phyloP scores from a whole-genome alignment of 2,888 invertebrate species.

The Dichetophora obliterata region DNA sequence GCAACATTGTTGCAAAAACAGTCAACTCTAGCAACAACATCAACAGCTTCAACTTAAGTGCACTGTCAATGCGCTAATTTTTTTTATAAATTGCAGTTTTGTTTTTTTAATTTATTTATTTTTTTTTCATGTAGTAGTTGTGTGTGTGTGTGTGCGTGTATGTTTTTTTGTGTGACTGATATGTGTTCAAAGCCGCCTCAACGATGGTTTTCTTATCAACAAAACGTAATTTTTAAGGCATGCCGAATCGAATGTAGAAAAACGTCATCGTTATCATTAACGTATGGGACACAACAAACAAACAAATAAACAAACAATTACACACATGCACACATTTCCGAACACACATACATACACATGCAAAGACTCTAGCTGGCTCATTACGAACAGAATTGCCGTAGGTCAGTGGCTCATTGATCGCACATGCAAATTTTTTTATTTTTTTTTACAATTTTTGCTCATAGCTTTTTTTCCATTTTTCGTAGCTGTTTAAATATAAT shows the following conservation, averaged over 20 bases:
- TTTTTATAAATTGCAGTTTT: background rate
- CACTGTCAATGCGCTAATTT: constrained; percentile 13
- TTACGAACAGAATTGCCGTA: constrained; percentile 62
- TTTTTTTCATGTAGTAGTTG: background rate
- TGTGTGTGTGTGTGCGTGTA: too few relatives aligned
- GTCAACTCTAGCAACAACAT: background rate
- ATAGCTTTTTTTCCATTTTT: constrained; percentile 23
- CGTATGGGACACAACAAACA: background rate
- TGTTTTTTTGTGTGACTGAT: background rate
- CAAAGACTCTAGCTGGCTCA: constrained; percentile 40
- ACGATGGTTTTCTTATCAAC: constrained; percentile 15
- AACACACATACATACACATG: background rate
- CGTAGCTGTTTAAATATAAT: constrained; percentile 15
- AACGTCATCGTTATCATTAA: constrained; percentile 18
- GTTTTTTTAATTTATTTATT: background rate
- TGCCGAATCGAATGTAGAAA: background rate
- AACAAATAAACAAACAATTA: background rate
- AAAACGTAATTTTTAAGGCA: background rate
- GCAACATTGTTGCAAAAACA: too few relatives aligned
- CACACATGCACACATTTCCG: background rate
- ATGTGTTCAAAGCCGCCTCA: background rate
- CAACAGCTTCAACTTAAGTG: background rate
- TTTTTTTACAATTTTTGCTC: constrained; percentile 23
- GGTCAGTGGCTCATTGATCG: constrained; percentile 69
- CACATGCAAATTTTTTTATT: constrained; percentile 64